A percentile compares a stretch with the other conserved stretches of the same genome.
Evolutionary conservation across 2,888 invertebrate genomes (phyloP).

Genomic region (Acronicta aceris): DNA sequence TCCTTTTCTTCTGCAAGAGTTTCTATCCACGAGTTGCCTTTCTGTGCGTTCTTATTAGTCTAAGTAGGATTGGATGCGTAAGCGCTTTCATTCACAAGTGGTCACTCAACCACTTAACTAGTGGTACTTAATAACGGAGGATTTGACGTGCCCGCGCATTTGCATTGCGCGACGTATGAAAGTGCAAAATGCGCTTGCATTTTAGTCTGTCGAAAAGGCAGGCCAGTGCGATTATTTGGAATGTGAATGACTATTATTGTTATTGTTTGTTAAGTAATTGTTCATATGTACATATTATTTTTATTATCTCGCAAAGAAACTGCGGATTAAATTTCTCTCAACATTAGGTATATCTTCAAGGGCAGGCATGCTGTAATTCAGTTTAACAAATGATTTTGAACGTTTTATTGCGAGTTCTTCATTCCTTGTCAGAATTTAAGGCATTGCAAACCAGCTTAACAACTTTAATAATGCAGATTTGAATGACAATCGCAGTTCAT

Average conservation of each 20-base stretch:
- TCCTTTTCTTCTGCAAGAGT: too few relatives aligned
- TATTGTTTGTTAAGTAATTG: too few relatives aligned
- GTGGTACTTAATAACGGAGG: constrained; percentile 22
- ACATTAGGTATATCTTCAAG: too few relatives aligned
- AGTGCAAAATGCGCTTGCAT: background rate
- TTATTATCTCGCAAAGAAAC: too few relatives aligned
- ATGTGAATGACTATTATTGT: background rate
- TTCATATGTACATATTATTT: too few relatives aligned
- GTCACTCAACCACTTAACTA: constrained; percentile 22
- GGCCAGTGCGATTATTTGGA: background rate
- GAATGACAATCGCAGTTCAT: constrained; percentile 32
- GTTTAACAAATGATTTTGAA: too few relatives aligned
- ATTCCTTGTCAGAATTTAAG: constrained; percentile 10
- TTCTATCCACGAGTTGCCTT: background rate
- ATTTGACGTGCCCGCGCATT: constrained; percentile 23
- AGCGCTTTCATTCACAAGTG: constrained; percentile 39
- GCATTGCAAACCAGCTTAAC: constrained; percentile 20
- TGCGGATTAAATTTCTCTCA: too few relatives aligned
- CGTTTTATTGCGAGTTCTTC: too few relatives aligned
- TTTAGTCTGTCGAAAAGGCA: background rate
- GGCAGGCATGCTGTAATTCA: too few relatives aligned
- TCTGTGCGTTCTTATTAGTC: constrained; percentile 7
- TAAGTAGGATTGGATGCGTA: constrained; percentile 5
- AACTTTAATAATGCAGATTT: constrained; percentile 24
- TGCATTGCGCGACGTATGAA: constrained; percentile 6